Evolutionary conservation across 1,140 invertebrate species (phyloP).

Genomic region (Caenorhabditis briggsae): DNA sequence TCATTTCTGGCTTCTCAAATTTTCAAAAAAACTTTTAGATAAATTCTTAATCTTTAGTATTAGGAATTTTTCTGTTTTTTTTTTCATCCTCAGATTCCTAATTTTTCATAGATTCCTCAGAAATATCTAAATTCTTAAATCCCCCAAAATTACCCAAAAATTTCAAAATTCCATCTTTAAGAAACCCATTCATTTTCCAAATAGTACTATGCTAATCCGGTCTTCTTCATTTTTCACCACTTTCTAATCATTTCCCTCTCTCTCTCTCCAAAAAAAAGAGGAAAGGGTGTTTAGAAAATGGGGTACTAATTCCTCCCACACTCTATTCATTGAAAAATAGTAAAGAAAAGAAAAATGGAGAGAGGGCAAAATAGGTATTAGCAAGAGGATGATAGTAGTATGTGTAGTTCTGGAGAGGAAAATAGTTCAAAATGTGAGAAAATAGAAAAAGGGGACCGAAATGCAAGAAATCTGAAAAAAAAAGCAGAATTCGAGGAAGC

Average conservation of each 20-base stretch:
- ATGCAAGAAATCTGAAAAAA: too few species aligned
- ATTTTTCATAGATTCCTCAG: too few species aligned
- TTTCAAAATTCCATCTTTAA: neutral
- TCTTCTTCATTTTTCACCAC: neutral
- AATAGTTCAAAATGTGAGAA: neutral
- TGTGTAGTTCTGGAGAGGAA: neutral
- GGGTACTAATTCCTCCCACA: conserved; percentile 28
- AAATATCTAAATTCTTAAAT: too few species aligned
- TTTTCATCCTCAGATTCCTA: too few species aligned
- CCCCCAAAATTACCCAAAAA: neutral
- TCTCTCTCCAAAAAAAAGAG: neutral
- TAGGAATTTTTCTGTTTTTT: too few species aligned
- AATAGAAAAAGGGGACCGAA: neutral
- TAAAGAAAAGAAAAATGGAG: neutral
- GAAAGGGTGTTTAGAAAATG: conserved; percentile 1
- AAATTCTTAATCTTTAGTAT: too few species aligned
- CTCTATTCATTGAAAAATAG: neutral
- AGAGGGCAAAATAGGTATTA: neutral
- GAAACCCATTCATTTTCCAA: neutral
- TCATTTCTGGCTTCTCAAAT: too few species aligned
- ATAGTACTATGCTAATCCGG: conserved; percentile 38
- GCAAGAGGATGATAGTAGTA: neutral
- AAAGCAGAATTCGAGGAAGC: too few species aligned
- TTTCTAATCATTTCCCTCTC: neutral
- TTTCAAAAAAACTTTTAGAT: too few species aligned